Conservation (phyloP, 2,113 vertebrate species). For the Sebastes fasciatus region DNA sequence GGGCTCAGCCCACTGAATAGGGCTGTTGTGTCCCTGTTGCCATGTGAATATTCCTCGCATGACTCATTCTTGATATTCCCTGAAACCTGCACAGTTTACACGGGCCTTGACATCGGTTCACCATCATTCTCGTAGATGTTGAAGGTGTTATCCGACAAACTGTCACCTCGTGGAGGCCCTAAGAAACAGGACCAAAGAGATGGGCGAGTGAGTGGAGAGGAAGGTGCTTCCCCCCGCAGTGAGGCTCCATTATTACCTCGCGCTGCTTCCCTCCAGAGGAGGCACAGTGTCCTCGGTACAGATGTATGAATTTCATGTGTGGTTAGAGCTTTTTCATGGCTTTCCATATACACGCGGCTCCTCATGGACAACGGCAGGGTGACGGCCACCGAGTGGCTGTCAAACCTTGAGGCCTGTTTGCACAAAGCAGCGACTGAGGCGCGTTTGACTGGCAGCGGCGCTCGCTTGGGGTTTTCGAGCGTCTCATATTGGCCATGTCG, state of each 20-base stretch:
- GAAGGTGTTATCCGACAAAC: conserved; percentile 13
- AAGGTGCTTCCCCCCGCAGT: conserved; percentile 9
- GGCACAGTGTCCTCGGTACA: conserved; percentile 62
- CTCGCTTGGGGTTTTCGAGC: conserved; percentile 60
- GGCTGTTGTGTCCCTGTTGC: conserved; percentile 69
- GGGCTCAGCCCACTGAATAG: conserved; percentile 66
- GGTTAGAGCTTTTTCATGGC: conserved; percentile 44
- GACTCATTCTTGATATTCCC: conserved; percentile 51
- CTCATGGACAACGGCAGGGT: conserved; percentile 53
- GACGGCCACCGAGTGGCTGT: conserved; percentile 54
- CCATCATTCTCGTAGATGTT: conserved; percentile 21
- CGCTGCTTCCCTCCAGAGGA: conserved; percentile 23
- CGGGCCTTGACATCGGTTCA: conserved; percentile 42
- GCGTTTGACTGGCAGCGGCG: conserved; percentile 30
- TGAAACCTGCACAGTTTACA: conserved; percentile 27
- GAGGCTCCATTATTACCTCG: conserved; percentile 29
- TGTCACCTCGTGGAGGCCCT: conserved; percentile 24
- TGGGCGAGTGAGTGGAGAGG: not conserved
- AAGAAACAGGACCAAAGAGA: conserved; percentile 37
- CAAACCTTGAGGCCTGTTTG: conserved; percentile 58
- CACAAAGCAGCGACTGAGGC: conserved; percentile 46
- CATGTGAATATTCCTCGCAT: conserved; percentile 54
- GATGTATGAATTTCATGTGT: conserved; percentile 54
- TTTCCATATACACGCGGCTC: conserved; percentile 35
- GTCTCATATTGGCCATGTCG: conserved; percentile 81